A percentile compares a stretch with the other conserved stretches of the same genome.
Conservation (phyloP, 35 echinoderm and acorn worm genomes). For the Lytechinus pictus region DNA sequence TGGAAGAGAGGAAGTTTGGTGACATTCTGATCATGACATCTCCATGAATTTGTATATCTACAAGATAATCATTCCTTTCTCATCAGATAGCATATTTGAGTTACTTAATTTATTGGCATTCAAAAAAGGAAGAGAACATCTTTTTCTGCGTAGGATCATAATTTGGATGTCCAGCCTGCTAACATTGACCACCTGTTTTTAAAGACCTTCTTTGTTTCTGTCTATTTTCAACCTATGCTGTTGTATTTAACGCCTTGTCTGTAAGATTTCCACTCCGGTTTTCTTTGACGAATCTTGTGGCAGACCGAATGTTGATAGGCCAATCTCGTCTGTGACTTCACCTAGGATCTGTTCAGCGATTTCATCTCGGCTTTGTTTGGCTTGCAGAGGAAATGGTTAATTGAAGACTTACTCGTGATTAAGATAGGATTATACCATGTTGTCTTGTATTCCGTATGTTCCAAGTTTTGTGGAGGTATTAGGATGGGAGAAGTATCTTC, state of each 20-base stretch:
- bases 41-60: background rate
- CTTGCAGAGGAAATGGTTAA: background rate
- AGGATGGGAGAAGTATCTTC: slow-evolving; percentile 9
- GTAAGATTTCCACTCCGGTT: background rate
- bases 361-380: background rate
- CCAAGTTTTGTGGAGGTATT: slow-evolving; percentile 1
- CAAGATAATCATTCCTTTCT: background rate
- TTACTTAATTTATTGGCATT: background rate
- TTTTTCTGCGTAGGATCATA: background rate
- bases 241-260: background rate
- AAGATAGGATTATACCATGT: slow-evolving; percentile 4
- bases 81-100: background rate
- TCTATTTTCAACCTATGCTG: background rate
- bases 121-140: background rate
- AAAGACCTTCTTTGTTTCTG: background rate
- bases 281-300: background rate
- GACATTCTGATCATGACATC: background rate
- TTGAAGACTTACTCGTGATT: background rate
- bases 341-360: background rate
- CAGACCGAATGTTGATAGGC: background rate
- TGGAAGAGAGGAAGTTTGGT: background rate
- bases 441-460: slow-evolving; percentile 29
- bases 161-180: background rate
- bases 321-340: background rate
- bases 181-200: background rate